Base-by-base conservation (phyloP, 1,140 invertebrate species). In the Eurytemora carolleeae region DNA sequence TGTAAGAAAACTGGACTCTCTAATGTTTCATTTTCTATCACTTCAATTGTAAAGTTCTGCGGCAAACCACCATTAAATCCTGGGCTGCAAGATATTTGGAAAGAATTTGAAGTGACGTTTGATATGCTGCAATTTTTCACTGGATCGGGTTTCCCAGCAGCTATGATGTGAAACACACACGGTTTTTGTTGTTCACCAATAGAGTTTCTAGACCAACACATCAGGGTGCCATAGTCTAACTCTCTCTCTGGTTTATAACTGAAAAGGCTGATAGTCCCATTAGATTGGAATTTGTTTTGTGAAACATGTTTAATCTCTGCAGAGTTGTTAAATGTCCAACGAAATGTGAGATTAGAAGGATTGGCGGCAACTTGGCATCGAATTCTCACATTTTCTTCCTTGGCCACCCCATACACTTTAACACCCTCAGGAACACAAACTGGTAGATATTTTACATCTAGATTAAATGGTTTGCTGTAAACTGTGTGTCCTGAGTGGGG, bases 281-380 rank as follows among this genome's bases (percentile, higher is more conserved):
- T 61, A 21, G 65, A 55, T n/a, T 24, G 18, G 26, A 62, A 58
- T 18, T 58, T 58, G 16, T 53, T 2, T 3, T 56, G n/a, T 2
- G 21, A 20, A 19, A 62, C 60, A 22, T 55, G 53, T 57, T 62
- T 78, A 62, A 80, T 81, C 66, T 86, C 83, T 16, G 83, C 82
- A 1, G 86, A 86, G 71, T 86, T 88, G 72, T 91, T 91, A 70
- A 91, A 87, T 24, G 84, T 81, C 88, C 88, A 92, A 64, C 83
- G 81, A 26, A 90, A 91, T 60, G 77, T 82, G 64, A 84, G 80
- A 19, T 86, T 84, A 16, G 81, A 77, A 17, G 88, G 87, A 72
- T 84, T 87, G 16, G 87, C 82, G 66, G 89, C 85, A 17, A 92
- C 87, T 73, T 84, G 81, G 71, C 88, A 93, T 58, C 82, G 72